Evolutionary conservation across 30 jellyfish, hydroid and myxozoan species (phyloP).

Genomic region (Hydractinia symbiolongicarpus): DNA sequence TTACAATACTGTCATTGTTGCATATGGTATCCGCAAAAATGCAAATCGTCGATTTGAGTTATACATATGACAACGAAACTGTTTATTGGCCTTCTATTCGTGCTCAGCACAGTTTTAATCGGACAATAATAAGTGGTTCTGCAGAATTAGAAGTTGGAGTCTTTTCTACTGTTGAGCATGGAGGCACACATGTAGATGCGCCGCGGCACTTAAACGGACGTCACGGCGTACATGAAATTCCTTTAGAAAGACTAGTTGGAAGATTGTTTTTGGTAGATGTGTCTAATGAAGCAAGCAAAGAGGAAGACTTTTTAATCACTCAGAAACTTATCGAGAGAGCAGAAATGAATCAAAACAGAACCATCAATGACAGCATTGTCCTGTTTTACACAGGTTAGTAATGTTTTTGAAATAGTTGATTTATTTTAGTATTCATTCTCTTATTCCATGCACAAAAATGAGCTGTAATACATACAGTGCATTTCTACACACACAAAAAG

Average conservation of each 20-base stretch:
- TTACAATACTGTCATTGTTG: too few relatives aligned
- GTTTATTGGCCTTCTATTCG: too few relatives aligned
- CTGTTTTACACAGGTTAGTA: constrained; percentile 59
- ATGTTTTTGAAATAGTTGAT: too few relatives aligned
- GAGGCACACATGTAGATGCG: constrained; percentile 88
- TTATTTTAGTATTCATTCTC: too few relatives aligned
- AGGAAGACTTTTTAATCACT: constrained; percentile 37
- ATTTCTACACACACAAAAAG: too few relatives aligned
- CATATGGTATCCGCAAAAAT: too few relatives aligned
- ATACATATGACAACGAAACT: too few relatives aligned
- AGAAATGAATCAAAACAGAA: constrained; percentile 43
- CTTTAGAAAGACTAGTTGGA: constrained; percentile 51
- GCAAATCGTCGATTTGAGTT: too few relatives aligned
- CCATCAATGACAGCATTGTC: constrained; percentile 42
- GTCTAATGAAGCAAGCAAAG: constrained; percentile 17
- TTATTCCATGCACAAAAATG: not conserved
- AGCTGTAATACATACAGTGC: too few relatives aligned
- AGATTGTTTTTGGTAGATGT: constrained; percentile 53
- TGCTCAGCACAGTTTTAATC: too few relatives aligned
- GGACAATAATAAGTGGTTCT: too few relatives aligned
- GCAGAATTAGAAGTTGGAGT: too few relatives aligned
- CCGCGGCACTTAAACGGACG: constrained; percentile 75
- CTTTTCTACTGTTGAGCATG: constrained; percentile 54
- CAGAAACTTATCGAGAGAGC: constrained; percentile 39
- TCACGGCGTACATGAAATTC: constrained; percentile 43